phyloP scores from a whole-genome alignment of 1,140 invertebrate species.

The Ostrea denselamellosa region DNA sequence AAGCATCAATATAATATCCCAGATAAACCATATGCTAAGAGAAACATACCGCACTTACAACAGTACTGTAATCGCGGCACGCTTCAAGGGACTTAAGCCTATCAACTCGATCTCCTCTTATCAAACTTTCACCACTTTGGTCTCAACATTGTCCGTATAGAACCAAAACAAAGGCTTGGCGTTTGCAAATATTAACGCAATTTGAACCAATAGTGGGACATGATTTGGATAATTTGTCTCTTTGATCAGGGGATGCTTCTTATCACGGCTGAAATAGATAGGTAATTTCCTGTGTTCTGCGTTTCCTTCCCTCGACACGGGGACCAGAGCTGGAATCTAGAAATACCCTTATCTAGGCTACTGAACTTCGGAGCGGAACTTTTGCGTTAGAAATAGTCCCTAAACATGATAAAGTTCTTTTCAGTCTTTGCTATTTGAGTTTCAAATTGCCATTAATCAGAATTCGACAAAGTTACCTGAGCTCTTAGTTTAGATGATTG shows the following conservation, averaged over 20 bases:
- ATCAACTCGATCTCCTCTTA: slow-evolving; percentile 53
- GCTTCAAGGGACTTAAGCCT: slow-evolving; percentile 50
- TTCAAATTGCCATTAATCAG: slow-evolving; percentile 52
- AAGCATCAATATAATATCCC: slow-evolving; percentile 33
- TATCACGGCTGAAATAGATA: slow-evolving; percentile 60
- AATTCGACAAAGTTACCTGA: slow-evolving; percentile 41
- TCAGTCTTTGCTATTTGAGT: slow-evolving; percentile 47
- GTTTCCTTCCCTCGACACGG: slow-evolving; percentile 41
- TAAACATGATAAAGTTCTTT: slow-evolving; percentile 57
- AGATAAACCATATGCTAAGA: slow-evolving; percentile 36
- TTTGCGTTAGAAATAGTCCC: slow-evolving; percentile 49
- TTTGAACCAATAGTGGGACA: slow-evolving; percentile 48
- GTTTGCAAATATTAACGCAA: slow-evolving; percentile 49
- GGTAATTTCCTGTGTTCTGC: slow-evolving; percentile 43
- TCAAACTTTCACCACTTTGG: slow-evolving; percentile 48
- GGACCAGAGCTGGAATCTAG: slow-evolving; percentile 45
- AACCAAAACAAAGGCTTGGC: slow-evolving; percentile 56
- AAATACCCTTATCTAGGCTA: slow-evolving; percentile 51
- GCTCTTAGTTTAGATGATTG: neutral
- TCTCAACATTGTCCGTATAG: slow-evolving; percentile 53
- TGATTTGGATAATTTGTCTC: slow-evolving; percentile 49
- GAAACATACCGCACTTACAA: slow-evolving; percentile 22
- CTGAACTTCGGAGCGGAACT: slow-evolving; percentile 48
- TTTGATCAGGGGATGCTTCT: slow-evolving; percentile 57
- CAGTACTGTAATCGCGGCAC: slow-evolving; percentile 46